phyloP scores from a whole-genome alignment of 2,888 invertebrate genomes.

The Nineta flava region DNA sequence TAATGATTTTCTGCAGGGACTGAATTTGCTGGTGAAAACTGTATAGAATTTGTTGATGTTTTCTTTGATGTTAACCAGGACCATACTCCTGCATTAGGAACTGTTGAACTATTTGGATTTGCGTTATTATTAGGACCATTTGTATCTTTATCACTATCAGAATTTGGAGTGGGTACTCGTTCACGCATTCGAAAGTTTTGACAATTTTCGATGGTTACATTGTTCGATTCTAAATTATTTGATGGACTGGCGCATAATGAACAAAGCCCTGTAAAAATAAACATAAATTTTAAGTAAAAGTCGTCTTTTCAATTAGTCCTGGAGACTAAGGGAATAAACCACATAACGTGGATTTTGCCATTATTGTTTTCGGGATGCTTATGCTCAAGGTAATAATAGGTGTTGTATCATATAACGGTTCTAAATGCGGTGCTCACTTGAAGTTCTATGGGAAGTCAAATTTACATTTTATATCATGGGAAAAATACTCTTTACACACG shows the following conservation, averaged over 20 bases:
- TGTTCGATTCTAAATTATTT: neutral
- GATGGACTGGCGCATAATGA: neutral
- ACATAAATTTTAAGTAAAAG: neutral
- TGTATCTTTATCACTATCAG: neutral
- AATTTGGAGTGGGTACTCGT: slow-evolving; percentile 4
- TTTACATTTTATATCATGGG: too few species aligned
- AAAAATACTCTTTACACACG: too few species aligned
- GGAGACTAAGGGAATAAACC: too few species aligned
- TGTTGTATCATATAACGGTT: too few species aligned
- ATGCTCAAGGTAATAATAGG: too few species aligned
- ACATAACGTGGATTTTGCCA: too few species aligned
- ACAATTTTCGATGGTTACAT: neutral
- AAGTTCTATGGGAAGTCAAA: too few species aligned
- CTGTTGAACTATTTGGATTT: neutral
- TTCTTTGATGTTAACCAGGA: slow-evolving; percentile 21
- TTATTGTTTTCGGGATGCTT: too few species aligned
- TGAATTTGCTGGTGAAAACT: slow-evolving; percentile 33
- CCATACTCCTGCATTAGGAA: slow-evolving; percentile 22
- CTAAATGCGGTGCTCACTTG: too few species aligned
- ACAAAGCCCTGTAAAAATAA: slow-evolving; percentile 5
- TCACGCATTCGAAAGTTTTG: slow-evolving; percentile 5
- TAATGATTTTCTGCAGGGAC: slow-evolving; percentile 51
- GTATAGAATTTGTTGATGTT: slow-evolving; percentile 21
- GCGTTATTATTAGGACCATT: neutral
- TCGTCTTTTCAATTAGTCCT: too few species aligned